Evolutionary conservation across 2,888 invertebrate genomes (phyloP).

Genomic region (Netelia melanura): DNA sequence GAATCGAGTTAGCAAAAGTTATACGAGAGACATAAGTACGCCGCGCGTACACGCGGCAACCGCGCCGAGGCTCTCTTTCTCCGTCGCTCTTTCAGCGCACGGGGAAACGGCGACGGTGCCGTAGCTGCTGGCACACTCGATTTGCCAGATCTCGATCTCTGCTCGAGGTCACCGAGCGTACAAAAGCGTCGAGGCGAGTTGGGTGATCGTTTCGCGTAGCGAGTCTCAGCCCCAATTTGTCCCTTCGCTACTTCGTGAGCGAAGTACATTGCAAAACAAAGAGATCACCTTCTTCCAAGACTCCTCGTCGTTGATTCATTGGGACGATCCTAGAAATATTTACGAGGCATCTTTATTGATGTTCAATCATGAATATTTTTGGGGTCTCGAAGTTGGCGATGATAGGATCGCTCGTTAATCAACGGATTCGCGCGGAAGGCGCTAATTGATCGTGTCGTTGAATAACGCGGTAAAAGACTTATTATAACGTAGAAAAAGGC

Average conservation of each 20-base stretch:
- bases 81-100: slow-evolving; percentile 2
- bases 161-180: slow-evolving; percentile 70
- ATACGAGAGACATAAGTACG: slow-evolving; percentile 28
- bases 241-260: slow-evolving; percentile 37
- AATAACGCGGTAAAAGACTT: neutral
- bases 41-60: slow-evolving; percentile 68
- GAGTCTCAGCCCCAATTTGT: slow-evolving; percentile 68
- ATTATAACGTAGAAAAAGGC: neutral
- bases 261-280: slow-evolving; percentile 30
- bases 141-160: slow-evolving; percentile 66
- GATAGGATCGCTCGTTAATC: slow-evolving; percentile 38
- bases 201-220: slow-evolving; percentile 43
- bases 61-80: slow-evolving; percentile 53
- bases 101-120: slow-evolving; percentile 60
- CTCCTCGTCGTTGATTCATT: neutral
- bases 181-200: slow-evolving; percentile 51
- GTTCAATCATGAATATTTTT: slow-evolving; percentile 9
- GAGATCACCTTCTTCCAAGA: slow-evolving; percentile 4
- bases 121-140: slow-evolving; percentile 58
- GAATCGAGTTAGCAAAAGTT: slow-evolving; percentile 51
- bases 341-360: neutral
- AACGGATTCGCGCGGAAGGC: slow-evolving; percentile 26
- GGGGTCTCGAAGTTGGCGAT: neutral
- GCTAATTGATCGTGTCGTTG: neutral
- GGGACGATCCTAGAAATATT: slow-evolving; percentile 45